Conservation (phyloP, 2,888 invertebrate species). For the Mylabris sibirica region DNA sequence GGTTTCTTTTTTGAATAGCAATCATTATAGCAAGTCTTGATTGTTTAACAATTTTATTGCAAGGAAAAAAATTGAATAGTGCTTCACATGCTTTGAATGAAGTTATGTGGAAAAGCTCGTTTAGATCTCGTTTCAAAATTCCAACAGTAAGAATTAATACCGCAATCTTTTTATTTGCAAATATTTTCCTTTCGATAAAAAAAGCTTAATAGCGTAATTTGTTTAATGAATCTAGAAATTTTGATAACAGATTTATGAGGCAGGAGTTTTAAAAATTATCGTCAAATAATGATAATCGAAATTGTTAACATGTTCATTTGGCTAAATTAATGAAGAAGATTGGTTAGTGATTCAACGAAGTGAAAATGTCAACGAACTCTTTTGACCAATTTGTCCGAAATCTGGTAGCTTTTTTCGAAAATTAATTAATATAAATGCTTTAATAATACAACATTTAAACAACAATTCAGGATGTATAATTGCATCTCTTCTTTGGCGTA, state of each 20-base stretch:
- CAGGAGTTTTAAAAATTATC: neutral
- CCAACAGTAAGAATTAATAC: neutral
- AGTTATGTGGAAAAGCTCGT: too few relatives aligned
- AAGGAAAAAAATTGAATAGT: too few relatives aligned
- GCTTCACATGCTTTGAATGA: too few relatives aligned
- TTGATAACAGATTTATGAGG: neutral
- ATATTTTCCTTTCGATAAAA: neutral
- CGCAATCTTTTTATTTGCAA: neutral
- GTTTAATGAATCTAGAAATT: too few relatives aligned
- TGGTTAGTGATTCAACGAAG: neutral
- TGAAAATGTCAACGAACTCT: slow-evolving; percentile 25
- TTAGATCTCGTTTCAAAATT: too few relatives aligned
- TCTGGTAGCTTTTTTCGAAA: neutral
- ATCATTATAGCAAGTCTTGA: too few relatives aligned
- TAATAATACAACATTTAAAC: too few relatives aligned
- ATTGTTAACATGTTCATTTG: neutral
- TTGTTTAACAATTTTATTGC: too few relatives aligned
- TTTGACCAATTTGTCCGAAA: slow-evolving; percentile 13
- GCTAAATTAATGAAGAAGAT: neutral
- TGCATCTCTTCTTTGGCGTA: neutral
- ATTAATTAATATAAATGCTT: neutral
- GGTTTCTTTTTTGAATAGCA: too few relatives aligned
- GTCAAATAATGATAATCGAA: neutral
- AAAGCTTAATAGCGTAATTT: too few relatives aligned
- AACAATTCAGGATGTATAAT: neutral